A percentile compares a stretch with the other conserved stretches of the same genome.
Evolutionary conservation across 2,797 vertebrate species (phyloP).

Genomic region (Furcifer pardalis): DNA sequence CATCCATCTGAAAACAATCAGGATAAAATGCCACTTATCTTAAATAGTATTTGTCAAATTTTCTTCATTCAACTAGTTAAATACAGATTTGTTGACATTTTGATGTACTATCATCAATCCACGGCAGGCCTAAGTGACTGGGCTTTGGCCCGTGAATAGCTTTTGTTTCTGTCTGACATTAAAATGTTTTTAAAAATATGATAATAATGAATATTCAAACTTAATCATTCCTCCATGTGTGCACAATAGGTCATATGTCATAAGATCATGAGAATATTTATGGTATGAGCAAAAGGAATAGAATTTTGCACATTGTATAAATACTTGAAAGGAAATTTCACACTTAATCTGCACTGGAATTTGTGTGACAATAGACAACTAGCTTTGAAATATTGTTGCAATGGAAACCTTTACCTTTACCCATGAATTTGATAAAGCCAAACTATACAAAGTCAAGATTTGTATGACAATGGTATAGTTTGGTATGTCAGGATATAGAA

Average conservation of each 20-base stretch:
- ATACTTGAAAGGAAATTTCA: constrained; percentile 36
- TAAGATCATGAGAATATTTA: constrained; percentile 67
- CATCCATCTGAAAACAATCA: constrained; percentile 83
- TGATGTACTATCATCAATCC: constrained; percentile 79
- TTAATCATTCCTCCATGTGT: constrained; percentile 69
- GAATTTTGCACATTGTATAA: constrained; percentile 41
- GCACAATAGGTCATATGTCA: constrained; percentile 71
- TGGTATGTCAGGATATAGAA: not conserved
- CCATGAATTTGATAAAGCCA: constrained; percentile 25
- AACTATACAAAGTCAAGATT: constrained; percentile 15
- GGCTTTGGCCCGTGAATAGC: constrained; percentile 80
- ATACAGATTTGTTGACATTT: constrained; percentile 83
- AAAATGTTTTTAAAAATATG: constrained; percentile 69
- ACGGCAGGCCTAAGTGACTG: constrained; percentile 78
- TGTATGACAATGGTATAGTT: constrained; percentile 54
- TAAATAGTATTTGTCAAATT: constrained; percentile 82
- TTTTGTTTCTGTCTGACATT: constrained; percentile 78
- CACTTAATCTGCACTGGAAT: constrained; percentile 35
- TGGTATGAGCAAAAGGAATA: constrained; percentile 60
- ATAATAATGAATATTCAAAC: constrained; percentile 81
- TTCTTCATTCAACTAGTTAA: constrained; percentile 84
- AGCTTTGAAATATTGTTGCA: too few species aligned
- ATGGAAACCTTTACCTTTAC: too few species aligned
- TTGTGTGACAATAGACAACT: constrained; percentile 48
- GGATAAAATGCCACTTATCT: constrained; percentile 80